Conservation (phyloP, 2,113 vertebrate genomes). For the Tetraodon nigroviridis region DNA sequence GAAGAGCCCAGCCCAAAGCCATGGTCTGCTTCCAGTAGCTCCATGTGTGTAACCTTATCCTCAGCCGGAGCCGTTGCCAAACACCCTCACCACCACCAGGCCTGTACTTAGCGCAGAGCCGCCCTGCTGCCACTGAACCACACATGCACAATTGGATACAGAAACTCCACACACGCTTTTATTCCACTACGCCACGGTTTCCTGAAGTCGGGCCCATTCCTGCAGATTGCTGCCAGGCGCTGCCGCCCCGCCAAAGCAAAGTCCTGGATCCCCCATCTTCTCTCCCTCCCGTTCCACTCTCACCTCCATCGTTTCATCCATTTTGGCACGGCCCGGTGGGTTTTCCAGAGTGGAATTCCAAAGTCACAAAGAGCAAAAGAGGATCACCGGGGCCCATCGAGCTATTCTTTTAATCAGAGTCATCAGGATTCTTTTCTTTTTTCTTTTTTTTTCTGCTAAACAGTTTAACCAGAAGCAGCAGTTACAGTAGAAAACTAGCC, state of each 20-base stretch:
- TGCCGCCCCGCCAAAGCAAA: conserved; percentile 42
- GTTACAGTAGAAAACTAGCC: conserved; percentile 15
- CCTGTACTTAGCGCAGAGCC: conserved; percentile 67
- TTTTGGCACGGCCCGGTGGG: no score
- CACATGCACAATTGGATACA: conserved; percentile 58
- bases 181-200: conserved; percentile 74
- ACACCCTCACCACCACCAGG: conserved; percentile 68
- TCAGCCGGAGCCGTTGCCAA: conserved; percentile 60
- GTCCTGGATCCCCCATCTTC: conserved; percentile 18
- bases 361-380: conserved; percentile 7
- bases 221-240: conserved; percentile 36
- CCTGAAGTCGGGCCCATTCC: conserved; percentile 60
- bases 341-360: neutral
- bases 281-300: conserved; percentile 15
- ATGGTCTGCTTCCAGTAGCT: conserved; percentile 55
- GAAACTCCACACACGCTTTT: conserved; percentile 40
- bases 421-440: no score
- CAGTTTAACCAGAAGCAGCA: conserved; percentile 12
- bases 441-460: neutral
- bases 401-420: neutral
- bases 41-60: conserved; percentile 63
- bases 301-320: conserved; percentile 8
- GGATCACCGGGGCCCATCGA: neutral
- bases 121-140: conserved; percentile 61
- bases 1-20: conserved; percentile 55